phyloP scores from a whole-genome alignment of 1,140 invertebrate species.

The Metaphire vulgaris region DNA sequence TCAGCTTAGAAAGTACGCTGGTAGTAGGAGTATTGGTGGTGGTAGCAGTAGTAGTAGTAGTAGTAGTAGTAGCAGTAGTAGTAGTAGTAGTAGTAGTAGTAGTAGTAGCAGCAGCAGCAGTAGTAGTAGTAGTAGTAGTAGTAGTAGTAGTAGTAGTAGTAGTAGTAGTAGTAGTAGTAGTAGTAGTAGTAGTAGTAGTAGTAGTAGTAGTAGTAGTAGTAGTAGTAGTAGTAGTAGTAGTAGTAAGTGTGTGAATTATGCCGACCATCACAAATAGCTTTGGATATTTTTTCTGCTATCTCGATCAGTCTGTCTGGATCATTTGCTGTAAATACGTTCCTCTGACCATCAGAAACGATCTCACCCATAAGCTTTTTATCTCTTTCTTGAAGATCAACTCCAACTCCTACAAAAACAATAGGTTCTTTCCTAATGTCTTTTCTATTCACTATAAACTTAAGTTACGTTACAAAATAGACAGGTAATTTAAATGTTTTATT shows the following conservation, averaged over 20 bases:
- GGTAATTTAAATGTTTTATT: too few species aligned
- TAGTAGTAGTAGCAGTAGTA: too few species aligned
- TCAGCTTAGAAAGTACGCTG: too few species aligned
- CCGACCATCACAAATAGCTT: slow-evolving; percentile 23
- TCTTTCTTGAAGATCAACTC: slow-evolving; percentile 6
- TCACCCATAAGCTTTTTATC: slow-evolving; percentile 12
- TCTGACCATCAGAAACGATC: slow-evolving; percentile 5
- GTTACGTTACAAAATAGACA: too few species aligned
- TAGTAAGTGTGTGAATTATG: neutral
- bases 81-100: neutral
- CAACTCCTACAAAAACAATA: slow-evolving; percentile 8
- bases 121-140: neutral
- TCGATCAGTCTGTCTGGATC: neutral
- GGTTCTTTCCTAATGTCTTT: neutral
- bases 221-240: neutral
- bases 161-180: neutral
- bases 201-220: neutral
- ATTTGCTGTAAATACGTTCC: slow-evolving; percentile 7
- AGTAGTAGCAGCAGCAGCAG: neutral
- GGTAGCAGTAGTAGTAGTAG: too few species aligned
- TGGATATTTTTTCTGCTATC: slow-evolving; percentile 13
- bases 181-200: neutral
- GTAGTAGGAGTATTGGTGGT: too few species aligned
- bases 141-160: neutral
- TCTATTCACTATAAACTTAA: neutral